Base-by-base conservation (phyloP, 2,113 vertebrate genomes). In the Burhinus oedicnemus region DNA sequence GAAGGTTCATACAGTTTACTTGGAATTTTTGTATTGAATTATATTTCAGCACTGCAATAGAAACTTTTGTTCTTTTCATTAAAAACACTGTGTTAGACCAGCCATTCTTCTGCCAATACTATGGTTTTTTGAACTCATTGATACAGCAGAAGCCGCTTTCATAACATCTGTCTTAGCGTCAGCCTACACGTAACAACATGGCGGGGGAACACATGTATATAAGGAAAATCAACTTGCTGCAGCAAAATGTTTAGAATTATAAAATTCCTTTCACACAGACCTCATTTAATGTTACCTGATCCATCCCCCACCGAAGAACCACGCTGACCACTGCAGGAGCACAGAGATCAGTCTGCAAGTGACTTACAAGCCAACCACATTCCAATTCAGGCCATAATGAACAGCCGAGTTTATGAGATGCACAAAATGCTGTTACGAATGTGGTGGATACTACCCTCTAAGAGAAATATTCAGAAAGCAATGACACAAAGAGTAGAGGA, bases 131-230 rank as follows among this genome's bases (percentile, higher is more conserved):
- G 30, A 93, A 82, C 29, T 45, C 22, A 51, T 29, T 18, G 27
- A 21, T 38, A 60, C 6, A 62, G n/a, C 54, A 89, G 12, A 68
- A 74, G 15, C 5, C 68, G 23, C 76, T 92, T 91, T 36, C 29
- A 7, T 80, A 60, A 4, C 29, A 16, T 65, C 32, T 78, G 57
- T 79, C 54, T 52, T 29, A 57, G 45, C 65, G 58, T 65, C 76
- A 93, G 80, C 49, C 72, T 47, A 89, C 34, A 81, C 45, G 21
- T 61, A 90, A 69, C 1, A 18, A 40, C 26, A 60, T 32, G 42
- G 42, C 0, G 8, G 44, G 18, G 15, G 27, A 77, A 70, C 47
- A 82, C 0, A 0, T 32, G 15, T 29, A 45, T 49, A 21, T 47
- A 94, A 71, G 15, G 49, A 76, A 94, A 86, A 62, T 30, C 54